Evolutionary conservation across 1,140 invertebrate genomes (phyloP).

Genomic region (Panagrolaimus sp.): DNA sequence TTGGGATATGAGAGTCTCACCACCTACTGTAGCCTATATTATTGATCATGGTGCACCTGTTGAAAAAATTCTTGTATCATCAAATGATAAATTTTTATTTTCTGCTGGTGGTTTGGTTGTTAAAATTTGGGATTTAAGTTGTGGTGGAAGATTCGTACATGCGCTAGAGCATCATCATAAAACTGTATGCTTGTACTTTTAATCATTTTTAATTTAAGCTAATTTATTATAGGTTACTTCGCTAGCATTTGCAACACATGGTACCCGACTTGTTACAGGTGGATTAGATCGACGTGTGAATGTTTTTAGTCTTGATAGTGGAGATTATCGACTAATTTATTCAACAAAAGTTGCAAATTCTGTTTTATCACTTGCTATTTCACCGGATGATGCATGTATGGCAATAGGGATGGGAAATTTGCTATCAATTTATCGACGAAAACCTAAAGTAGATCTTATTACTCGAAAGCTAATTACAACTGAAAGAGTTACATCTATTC

Average conservation of each 20-base stretch:
- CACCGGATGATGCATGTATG: slow-evolving; percentile 74
- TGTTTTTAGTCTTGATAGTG: slow-evolving; percentile 73
- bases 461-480: not conserved
- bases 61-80: slow-evolving; percentile 80
- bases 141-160: slow-evolving; percentile 73
- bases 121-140: slow-evolving; percentile 83
- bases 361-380: slow-evolving; percentile 75
- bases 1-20: slow-evolving; percentile 71
- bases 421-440: slow-evolving; percentile 73
- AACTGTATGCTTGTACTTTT: slow-evolving; percentile 75
- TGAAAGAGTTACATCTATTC: slow-evolving; percentile 16
- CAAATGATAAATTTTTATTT: slow-evolving; percentile 79
- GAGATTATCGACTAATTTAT: slow-evolving; percentile 77
- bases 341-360: slow-evolving; percentile 82
- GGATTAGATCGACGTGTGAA: slow-evolving; percentile 86
- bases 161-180: slow-evolving; percentile 79
- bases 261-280: slow-evolving; percentile 75
- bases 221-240: slow-evolving; percentile 48
- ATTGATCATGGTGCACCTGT: slow-evolving; percentile 84
- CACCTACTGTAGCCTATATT: slow-evolving; percentile 63
- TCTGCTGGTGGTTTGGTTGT: slow-evolving; percentile 84
- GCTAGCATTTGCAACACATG: slow-evolving; percentile 68
- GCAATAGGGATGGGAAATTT: slow-evolving; percentile 78
- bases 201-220: slow-evolving; percentile 27
- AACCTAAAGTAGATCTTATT: slow-evolving; percentile 17